Evolutionary conservation across 2,888 invertebrate species (phyloP), one percentile per base, ranked within the genome.

Genomic region (Julus scanicus): DNA sequence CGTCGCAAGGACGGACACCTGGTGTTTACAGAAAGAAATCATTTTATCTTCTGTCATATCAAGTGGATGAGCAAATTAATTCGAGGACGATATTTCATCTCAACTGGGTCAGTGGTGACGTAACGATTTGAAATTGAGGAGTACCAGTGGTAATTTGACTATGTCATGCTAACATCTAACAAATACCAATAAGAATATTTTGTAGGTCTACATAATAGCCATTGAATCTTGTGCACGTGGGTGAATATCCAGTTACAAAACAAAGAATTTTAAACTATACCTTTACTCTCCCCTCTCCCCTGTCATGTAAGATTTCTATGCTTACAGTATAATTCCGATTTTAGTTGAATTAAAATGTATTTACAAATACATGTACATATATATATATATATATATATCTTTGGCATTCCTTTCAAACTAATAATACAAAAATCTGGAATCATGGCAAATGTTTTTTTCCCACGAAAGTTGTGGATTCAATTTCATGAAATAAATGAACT

Each of bases 1-100:
- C 71, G 71, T 71, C 71, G 29, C 71, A 11, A 71, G 71, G 71
- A 71, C 71, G 71, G 71, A 71, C 71, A 71, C 71, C 71, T 71
- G 71, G 71, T 29, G 71, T 71, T 71, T 71, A 71, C 71, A 71
- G 71, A 71, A 71, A 71, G 29, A 71, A 71, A 71, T 29, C 71
- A 71, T 71, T 71, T 71, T 71, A 71, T 71, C 29, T 29, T 29
- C 71, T 71, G 71, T 71, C 71, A 71, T 71, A 71, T 71, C 29
- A 29, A 71, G 71, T 71, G 71, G 71, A 71, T 71, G 71, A 29
- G 71, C 71, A 29, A 3, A 71, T 71, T 29, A 71, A 29, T 71
- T 71, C 71, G 29, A 71, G 29, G 29, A 71, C 29, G 71, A 20
- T 71, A 20, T 63, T 63, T 63, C n/a, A 9, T 11, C 71, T 9